A percentile compares a stretch with the other conserved stretches of the same genome.
phyloP scores from a whole-genome alignment of 1,140 invertebrate genomes.

The Aphelenchoides besseyi region DNA sequence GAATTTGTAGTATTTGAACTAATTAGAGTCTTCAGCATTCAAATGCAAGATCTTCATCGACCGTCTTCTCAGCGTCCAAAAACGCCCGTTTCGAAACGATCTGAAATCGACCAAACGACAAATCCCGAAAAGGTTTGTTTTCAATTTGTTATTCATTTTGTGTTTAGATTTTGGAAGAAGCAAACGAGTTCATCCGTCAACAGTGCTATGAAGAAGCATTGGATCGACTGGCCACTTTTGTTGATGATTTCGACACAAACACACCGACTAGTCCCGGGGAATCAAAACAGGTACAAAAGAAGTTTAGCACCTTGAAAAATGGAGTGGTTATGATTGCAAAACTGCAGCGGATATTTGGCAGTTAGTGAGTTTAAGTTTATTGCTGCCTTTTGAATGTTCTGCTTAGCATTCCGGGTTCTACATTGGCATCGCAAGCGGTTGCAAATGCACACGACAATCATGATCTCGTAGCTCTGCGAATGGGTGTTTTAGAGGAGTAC shows the following conservation, averaged over 20 bases:
- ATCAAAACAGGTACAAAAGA: not conserved
- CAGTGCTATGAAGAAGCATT: constrained; percentile 8
- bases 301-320: constrained; percentile 3
- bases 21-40: too few species aligned
- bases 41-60: too few species aligned
- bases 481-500: constrained; percentile 7
- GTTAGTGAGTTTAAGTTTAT: constrained; percentile 19
- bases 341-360: constrained; percentile 16
- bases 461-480: not conserved
- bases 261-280: not conserved
- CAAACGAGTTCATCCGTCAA: constrained; percentile 13
- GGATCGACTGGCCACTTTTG: not conserved
- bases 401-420: not conserved
- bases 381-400: not conserved
- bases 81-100: not conserved
- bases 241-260: not conserved
- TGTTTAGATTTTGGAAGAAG: constrained; percentile 16
- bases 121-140: not conserved
- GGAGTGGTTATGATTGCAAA: constrained; percentile 14
- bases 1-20: too few species aligned
- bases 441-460: constrained; percentile 21
- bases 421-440: constrained; percentile 4
- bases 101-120: not conserved
- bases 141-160: not conserved
- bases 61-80: not conserved